Conservation (phyloP, 37 sponge, comb jelly and placozoan genomes). For the Cliona cf. orientalis region DNA sequence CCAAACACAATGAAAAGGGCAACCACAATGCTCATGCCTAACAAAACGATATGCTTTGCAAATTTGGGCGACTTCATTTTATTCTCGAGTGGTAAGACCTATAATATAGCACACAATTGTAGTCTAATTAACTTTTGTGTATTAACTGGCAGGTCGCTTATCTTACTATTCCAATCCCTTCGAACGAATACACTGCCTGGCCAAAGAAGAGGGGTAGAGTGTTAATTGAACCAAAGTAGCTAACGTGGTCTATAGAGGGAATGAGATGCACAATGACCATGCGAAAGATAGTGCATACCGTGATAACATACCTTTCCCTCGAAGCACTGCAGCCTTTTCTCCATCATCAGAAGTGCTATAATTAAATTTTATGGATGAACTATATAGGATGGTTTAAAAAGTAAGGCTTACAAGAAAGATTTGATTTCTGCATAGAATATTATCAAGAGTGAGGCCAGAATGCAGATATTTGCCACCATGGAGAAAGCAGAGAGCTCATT, state of each 20-base stretch:
- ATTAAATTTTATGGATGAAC: too few species aligned
- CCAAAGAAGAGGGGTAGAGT: slow-evolving; percentile 88
- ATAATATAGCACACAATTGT: not conserved
- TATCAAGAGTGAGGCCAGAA: slow-evolving; percentile 63
- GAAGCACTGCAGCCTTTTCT: too few species aligned
- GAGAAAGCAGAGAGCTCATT: slow-evolving; percentile 78
- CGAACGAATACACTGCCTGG: slow-evolving; percentile 82
- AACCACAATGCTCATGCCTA: slow-evolving; percentile 65
- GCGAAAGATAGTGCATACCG: too few species aligned
- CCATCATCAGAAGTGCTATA: too few species aligned
- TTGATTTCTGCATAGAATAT: slow-evolving; percentile 64
- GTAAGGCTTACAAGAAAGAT: slow-evolving; percentile 36
- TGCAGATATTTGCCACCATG: slow-evolving; percentile 81
- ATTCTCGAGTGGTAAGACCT: slow-evolving; percentile 93
- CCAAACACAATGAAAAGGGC: slow-evolving; percentile 56
- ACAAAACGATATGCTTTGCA: slow-evolving; percentile 47
- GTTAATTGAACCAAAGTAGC: too few species aligned
- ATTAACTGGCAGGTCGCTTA: too few species aligned
- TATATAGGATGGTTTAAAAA: too few species aligned
- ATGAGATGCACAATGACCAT: too few species aligned
- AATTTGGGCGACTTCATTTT: slow-evolving; percentile 87
- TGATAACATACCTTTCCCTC: too few species aligned
- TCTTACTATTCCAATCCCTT: slow-evolving; percentile 92
- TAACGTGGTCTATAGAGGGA: too few species aligned
- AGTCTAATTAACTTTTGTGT: not conserved